Evolutionary conservation across 1,140 invertebrate species (phyloP).

Genomic region (Neodiprion fabricii): DNA sequence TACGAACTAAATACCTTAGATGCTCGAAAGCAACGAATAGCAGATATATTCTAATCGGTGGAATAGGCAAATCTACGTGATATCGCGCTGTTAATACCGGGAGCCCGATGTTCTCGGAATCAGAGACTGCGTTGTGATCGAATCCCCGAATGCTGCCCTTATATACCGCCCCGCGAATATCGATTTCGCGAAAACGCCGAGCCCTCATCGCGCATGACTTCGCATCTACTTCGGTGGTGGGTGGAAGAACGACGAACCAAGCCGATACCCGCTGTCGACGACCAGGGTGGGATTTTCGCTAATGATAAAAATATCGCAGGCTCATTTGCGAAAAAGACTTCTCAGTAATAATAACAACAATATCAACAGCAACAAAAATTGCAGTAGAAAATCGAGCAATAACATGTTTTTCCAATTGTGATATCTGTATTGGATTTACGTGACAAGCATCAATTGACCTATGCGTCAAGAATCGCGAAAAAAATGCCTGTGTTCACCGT

Average conservation of each 20-base stretch:
- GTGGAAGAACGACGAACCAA: background rate
- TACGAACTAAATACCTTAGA: constrained; percentile 1
- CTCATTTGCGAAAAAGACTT: too few relatives aligned
- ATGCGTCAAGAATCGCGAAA: too few relatives aligned
- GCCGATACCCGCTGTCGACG: background rate
- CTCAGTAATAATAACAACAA: too few relatives aligned
- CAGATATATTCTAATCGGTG: background rate
- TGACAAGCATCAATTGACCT: too few relatives aligned
- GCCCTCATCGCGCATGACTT: background rate
- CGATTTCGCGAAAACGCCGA: background rate
- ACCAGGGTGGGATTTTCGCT: background rate
- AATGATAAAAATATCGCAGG: too few relatives aligned
- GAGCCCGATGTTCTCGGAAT: background rate
- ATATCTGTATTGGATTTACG: too few relatives aligned
- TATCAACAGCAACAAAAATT: too few relatives aligned
- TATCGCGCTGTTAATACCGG: background rate
- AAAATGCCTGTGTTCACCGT: too few relatives aligned
- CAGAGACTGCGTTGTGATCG: background rate
- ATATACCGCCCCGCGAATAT: constrained; percentile 1
- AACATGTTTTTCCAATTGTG: too few relatives aligned
- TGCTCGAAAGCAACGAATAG: background rate
- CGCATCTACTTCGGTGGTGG: background rate
- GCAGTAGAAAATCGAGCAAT: too few relatives aligned
- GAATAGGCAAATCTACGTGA: background rate
- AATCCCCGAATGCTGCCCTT: background rate